These are phyloP conservation scores for Parus major DNA, from an alignment of 2,113 vertebrate species.

Conservation along the genomic window DNA sequence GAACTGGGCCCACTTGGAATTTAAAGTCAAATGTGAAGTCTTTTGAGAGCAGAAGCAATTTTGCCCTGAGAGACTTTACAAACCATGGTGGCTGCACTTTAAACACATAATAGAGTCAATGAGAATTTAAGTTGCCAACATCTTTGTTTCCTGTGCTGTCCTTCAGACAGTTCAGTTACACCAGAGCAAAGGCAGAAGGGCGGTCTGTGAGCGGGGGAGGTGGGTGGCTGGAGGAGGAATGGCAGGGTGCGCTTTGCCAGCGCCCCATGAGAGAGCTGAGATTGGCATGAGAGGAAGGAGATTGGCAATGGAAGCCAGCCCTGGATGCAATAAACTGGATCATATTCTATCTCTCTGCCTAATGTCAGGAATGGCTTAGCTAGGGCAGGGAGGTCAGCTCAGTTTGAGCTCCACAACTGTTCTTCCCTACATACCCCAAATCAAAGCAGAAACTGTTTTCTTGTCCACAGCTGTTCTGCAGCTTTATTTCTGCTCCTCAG, in stretches of 20 bases:
- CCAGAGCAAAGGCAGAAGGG: not conserved
- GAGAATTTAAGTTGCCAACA: not conserved
- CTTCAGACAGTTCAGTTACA: not conserved
- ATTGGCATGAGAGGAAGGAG: too few relatives aligned
- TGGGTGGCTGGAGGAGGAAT: accelerated
- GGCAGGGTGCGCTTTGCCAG: not conserved
- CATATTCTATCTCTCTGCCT: not conserved
- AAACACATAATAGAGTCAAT: not conserved
- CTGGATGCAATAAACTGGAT: not conserved
- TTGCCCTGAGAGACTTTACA: not conserved
- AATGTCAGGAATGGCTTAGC: not conserved
- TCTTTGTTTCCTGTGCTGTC: not conserved
- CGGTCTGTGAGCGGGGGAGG: not conserved
- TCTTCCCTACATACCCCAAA: not conserved
- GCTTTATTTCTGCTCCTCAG: not conserved
- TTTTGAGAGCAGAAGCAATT: not conserved
- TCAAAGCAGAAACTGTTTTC: not conserved
- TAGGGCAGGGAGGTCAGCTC: not conserved
- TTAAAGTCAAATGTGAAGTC: not conserved
- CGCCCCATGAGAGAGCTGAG: not conserved
- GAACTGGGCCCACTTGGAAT: not conserved
- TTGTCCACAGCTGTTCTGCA: not conserved
- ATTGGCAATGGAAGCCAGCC: accelerated
- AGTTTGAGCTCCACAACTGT: not conserved
- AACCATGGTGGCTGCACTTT: not conserved